A percentile compares a stretch with the other conserved stretches of the same genome.
Conservation (phyloP, 2,113 vertebrate species). For the Halcyon senegalensis region DNA sequence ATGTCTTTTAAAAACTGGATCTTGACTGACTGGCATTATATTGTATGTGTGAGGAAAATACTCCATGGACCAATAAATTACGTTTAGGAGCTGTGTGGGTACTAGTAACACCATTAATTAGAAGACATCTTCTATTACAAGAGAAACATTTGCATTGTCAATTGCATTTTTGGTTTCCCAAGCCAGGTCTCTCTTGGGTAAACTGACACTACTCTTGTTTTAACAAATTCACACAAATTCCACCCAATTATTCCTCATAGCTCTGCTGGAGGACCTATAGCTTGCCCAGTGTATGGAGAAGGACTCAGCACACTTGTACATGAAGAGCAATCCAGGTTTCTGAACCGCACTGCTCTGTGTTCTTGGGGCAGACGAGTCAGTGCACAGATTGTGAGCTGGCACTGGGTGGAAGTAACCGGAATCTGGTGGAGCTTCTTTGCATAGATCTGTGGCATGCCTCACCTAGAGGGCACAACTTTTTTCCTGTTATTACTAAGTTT, state of each 20-base stretch:
- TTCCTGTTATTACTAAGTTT: neutral
- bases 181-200: neutral
- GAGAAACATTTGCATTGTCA: neutral
- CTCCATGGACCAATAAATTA: neutral
- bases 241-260: fast-evolving
- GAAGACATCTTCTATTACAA: neutral
- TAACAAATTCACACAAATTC: neutral
- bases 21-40: neutral
- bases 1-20: neutral
- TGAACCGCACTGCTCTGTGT: neutral
- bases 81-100: neutral
- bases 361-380: neutral
- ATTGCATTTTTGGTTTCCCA: neutral
- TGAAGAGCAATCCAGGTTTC: neutral
- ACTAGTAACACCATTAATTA: neutral
- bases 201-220: neutral
- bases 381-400: neutral
- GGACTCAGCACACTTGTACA: neutral
- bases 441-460: neutral
- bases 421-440: neutral
- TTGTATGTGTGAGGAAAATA: neutral
- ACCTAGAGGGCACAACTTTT: neutral
- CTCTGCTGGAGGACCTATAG: neutral
- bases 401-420: neutral
- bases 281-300: neutral